Conservation (phyloP, 1,140 invertebrate species). For the Sarcophaga peregrina region DNA sequence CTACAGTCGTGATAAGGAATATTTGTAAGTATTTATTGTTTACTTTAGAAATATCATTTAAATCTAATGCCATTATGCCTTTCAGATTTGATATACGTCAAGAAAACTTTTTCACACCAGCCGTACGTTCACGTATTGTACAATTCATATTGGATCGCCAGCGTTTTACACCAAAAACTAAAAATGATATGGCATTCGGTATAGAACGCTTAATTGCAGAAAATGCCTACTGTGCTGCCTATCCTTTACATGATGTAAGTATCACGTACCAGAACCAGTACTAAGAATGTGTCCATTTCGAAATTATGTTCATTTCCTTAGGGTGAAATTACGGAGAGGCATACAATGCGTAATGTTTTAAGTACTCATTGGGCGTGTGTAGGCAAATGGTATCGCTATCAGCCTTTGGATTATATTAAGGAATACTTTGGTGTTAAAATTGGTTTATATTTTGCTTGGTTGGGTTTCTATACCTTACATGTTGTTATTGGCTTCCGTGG, state of each 20-base stretch:
- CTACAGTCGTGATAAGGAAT: conserved; percentile 88
- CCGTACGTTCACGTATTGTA: conserved; percentile 86
- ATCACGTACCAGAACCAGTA: not conserved
- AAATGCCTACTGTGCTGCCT: conserved; percentile 83
- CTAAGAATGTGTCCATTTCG: not conserved
- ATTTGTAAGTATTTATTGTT: conserved; percentile 75
- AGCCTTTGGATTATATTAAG: conserved; percentile 89
- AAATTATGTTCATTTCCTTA: conserved; percentile 55
- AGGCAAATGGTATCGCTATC: conserved; percentile 83
- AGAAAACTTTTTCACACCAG: conserved; percentile 86
- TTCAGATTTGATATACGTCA: conserved; percentile 83
- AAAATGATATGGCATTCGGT: conserved; percentile 83
- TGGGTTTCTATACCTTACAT: conserved; percentile 95
- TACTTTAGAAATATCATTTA: not conserved
- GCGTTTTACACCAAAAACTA: conserved; percentile 75
- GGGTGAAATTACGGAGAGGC: conserved; percentile 77
- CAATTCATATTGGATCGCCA: conserved; percentile 93
- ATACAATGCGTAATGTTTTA: conserved; percentile 80
- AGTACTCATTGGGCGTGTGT: conserved; percentile 89
- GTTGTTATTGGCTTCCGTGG: conserved; percentile 86
- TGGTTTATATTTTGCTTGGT: conserved; percentile 95
- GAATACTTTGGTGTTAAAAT: conserved; percentile 96
- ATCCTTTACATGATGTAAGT: conserved; percentile 90
- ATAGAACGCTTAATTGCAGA: conserved; percentile 85
- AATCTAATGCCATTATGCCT: conserved; percentile 43